Evolutionary conservation across 53 echinoderm and acorn worm genomes (phyloP), one percentile per base, ranked within the genome.

Genomic region (Echinometra lucunter): DNA sequence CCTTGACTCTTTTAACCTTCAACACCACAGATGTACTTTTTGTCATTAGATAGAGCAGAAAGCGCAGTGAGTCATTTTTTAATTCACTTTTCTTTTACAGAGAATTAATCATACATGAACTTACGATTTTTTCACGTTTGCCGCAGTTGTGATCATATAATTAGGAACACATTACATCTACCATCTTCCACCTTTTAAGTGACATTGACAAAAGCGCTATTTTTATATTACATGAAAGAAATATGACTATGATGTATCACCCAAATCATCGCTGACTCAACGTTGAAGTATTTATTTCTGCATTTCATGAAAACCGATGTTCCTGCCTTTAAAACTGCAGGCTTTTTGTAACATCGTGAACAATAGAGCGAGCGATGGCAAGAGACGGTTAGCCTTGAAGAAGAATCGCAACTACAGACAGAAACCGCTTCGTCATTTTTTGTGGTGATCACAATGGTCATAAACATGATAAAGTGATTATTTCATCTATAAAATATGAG

Each of bases 41-140:
- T 72, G 35, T 72, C 72, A 72, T 72, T 32, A n/a, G 72, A 72
- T 13, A 23, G 38, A 42, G 32, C 42, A 42, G 78, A 78, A 78
- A 3, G 42, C 78, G 0, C n/a, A n/a, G 42, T 78, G 78, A 78
- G 19, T 78, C 78, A 78, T 78, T 40, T 35, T 9, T 1, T 35
- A 72, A 72, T 72, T 72, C 72, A 72, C 72, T 72, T 32, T 40
- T 42, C 78, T 78, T 78, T 40, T 1, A 78, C 72, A 72, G n/a
- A n/a, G n/a, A n/a, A n/a, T n/a, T n/a, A n/a, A n/a, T n/a, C n/a
- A n/a, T n/a, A n/a, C n/a, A n/a, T n/a, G n/a, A n/a, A n/a, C n/a
- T n/a, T n/a, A n/a, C n/a, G n/a, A n/a, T n/a, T n/a, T n/a, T n/a
- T n/a, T n/a, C n/a, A n/a, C n/a, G n/a, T n/a, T n/a, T n/a, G n/a